phyloP scores from a whole-genome alignment of 2,797 vertebrate species.

The Rhinella marina region DNA sequence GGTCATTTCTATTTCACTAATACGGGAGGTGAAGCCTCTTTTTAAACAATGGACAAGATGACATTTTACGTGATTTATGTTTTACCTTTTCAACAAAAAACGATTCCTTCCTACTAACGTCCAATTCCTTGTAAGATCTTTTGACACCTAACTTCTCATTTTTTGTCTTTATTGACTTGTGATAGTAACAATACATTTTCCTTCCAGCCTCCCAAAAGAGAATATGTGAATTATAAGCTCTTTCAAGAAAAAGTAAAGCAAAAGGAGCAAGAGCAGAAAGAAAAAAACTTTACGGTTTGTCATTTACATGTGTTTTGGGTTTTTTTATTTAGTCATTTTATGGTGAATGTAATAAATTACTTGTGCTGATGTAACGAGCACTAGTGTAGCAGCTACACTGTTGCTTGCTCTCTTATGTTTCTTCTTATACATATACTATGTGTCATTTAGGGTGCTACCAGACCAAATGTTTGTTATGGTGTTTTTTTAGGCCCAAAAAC shows the following conservation, averaged over 20 bases:
- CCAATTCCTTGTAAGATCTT: no score
- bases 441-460: no score
- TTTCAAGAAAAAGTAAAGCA: conserved; percentile 86
- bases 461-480: no score
- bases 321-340: background rate
- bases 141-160: background rate
- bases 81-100: no score
- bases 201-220: conserved; percentile 86
- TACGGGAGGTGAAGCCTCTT: background rate
- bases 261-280: conserved; percentile 75
- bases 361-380: no score
- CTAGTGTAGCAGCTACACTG: no score
- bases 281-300: conserved; percentile 79
- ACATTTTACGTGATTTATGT: background rate
- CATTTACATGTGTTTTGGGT: background rate
- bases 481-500: no score
- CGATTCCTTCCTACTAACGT: no score
- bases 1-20: background rate
- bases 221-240: conserved; percentile 86
- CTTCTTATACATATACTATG: no score
- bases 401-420: no score
- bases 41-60: background rate
- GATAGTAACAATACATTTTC: conserved; percentile 30
- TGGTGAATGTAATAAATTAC: background rate
- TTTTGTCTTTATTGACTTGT: background rate